Evolutionary conservation across 2,888 invertebrate genomes (phyloP), one percentile per base, ranked within the genome.

Genomic region (Ypsolopha scabrella): DNA sequence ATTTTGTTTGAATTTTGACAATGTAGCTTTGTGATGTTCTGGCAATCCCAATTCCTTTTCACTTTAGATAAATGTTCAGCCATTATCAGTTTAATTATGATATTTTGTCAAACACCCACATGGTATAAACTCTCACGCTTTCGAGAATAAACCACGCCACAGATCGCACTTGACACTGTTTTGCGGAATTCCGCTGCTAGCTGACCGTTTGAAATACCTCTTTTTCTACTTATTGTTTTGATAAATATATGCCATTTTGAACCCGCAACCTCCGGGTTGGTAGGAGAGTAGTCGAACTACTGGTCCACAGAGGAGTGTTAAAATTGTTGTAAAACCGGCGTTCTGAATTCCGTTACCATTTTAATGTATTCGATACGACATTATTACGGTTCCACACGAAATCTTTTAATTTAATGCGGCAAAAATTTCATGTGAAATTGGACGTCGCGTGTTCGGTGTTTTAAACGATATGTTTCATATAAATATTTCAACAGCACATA

Each of bases 101-200:
- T 48, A 39, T 48, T 48, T 48, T 48, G 48, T 39, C 48, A 48
- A 38, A 38, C 59, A 54, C 63, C 63, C 57, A 62, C 59, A 51
- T 54, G 49, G 50, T n/a, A 45, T 46, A 55, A 55, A 44, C 57
- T 63, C 67, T 64, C 63, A 65, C 64, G 65, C 60, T 48, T 48
- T 48, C 48, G 11, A 48, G 14, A 7, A 47, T n/a, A n/a, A n/a
- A n/a, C n/a, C 41, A 60, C 55, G 53, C 59, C 53, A 51, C 55
- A 36, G 48, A 50, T 53, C 62, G 57, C 59, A 67, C 68, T 72
- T 69, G 68, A 67, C 72, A 67, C 59, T 65, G 59, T 64, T 68
- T 54, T 24, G 51, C 41, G 54, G 54, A 53, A 59, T 57, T 57
- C 54, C 51, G 50, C 52, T 44, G 53, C 47, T 48, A 56, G 41